These are phyloP conservation scores for Belgica antarctica DNA, from an alignment of 2,888 invertebrate species.

Conservation along the genomic window DNA sequence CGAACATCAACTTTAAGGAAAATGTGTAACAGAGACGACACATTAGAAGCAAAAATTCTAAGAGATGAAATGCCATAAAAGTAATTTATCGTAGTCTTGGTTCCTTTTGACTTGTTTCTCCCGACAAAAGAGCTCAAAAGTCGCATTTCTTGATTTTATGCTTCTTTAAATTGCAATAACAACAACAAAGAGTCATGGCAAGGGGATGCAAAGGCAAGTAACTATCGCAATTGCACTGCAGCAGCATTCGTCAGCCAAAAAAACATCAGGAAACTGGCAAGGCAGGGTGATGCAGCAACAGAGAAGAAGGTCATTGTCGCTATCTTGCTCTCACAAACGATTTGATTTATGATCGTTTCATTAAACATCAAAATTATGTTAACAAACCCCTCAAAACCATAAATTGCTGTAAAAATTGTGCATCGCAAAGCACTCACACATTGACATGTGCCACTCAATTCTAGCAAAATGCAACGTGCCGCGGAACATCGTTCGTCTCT, in stretches of 20 bases:
- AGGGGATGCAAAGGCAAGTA: too few relatives aligned
- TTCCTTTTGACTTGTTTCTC: not conserved
- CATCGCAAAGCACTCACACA: slow-evolving; percentile 18
- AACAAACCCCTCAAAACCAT: slow-evolving; percentile 32
- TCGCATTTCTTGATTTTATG: slow-evolving; percentile 9
- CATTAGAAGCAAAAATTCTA: too few relatives aligned
- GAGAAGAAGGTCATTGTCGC: slow-evolving; percentile 36
- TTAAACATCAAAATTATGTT: slow-evolving; percentile 33
- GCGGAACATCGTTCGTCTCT: slow-evolving; percentile 27
- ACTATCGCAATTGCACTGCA: not conserved
- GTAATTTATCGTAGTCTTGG: slow-evolving; percentile 7
- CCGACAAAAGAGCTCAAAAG: too few relatives aligned
- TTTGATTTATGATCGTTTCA: slow-evolving; percentile 35
- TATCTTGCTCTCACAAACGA: slow-evolving; percentile 30
- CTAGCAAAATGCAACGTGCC: slow-evolving; percentile 23
- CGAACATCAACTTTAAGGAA: not conserved
- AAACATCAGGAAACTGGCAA: not conserved
- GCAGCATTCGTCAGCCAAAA: not conserved
- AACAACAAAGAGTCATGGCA: not conserved
- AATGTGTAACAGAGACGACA: not conserved
- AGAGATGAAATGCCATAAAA: slow-evolving; percentile 17
- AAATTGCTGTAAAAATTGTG: slow-evolving; percentile 19
- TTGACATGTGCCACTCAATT: not conserved
- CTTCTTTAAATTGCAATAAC: slow-evolving; percentile 28
- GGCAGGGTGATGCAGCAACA: too few relatives aligned